Percentiles rank a stretch among this genome's conserved stretches.
phyloP scores from a whole-genome alignment of 2,797 vertebrate genomes.

The Discoglossus pictus region DNA sequence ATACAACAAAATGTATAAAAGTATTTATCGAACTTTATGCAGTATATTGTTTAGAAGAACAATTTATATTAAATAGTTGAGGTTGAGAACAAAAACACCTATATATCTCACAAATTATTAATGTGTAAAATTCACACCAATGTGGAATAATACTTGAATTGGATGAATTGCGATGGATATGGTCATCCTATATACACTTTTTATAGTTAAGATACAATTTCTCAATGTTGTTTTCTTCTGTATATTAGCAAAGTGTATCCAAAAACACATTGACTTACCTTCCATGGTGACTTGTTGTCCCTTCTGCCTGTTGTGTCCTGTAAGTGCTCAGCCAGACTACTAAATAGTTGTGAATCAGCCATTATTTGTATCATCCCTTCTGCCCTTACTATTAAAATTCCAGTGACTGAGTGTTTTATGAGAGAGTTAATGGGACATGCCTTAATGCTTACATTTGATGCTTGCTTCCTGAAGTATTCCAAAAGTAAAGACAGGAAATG shows the following conservation, averaged over 20 bases:
- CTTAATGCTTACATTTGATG: constrained; percentile 31
- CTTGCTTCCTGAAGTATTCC: constrained; percentile 19
- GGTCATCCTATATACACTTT: too few species aligned
- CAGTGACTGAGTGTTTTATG: constrained; percentile 44
- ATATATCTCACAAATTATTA: too few species aligned
- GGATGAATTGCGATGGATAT: too few species aligned
- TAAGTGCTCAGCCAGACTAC: constrained; percentile 23
- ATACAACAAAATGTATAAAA: too few species aligned
- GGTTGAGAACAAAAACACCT: too few species aligned
- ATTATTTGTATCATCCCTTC: constrained; percentile 43
- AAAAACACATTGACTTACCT: constrained; percentile 28
- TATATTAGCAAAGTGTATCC: not conserved
- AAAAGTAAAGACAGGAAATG: constrained; percentile 14
- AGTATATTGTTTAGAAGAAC: too few species aligned
- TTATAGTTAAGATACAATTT: too few species aligned
- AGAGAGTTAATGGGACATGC: constrained; percentile 38
- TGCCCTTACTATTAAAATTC: constrained; percentile 47
- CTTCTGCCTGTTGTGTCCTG: constrained; percentile 20
- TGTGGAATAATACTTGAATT: too few species aligned
- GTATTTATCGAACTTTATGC: too few species aligned
- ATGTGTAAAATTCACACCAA: too few species aligned
- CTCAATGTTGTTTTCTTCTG: too few species aligned
- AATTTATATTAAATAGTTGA: too few species aligned
- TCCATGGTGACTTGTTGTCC: constrained; percentile 25
- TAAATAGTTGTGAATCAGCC: constrained; percentile 25